Evolutionary conservation across 1,140 invertebrate species (phyloP).

Genomic region (Micrasema minimum): DNA sequence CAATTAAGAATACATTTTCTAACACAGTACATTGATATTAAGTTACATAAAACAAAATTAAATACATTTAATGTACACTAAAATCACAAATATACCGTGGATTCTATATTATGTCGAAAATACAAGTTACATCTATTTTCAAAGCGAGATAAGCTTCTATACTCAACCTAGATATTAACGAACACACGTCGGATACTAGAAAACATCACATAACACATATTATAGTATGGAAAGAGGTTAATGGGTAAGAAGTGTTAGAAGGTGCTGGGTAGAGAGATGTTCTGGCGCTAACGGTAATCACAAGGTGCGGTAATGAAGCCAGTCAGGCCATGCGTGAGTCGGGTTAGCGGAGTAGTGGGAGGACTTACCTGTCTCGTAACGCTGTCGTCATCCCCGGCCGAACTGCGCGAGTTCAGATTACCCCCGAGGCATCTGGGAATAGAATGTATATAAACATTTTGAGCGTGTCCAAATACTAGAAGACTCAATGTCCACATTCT

Average conservation of each 20-base stretch:
- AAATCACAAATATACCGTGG: too few species aligned
- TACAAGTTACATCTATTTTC: background rate
- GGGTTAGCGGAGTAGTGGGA: background rate
- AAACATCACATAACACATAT: constrained; percentile 35
- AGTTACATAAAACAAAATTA: too few species aligned
- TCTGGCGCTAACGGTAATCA: constrained; percentile 17
- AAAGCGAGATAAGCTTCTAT: background rate
- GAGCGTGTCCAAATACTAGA: too few species aligned
- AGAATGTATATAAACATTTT: too few species aligned
- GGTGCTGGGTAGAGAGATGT: constrained; percentile 2
- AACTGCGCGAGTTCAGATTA: constrained; percentile 68
- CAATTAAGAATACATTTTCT: too few species aligned
- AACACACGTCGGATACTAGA: constrained; percentile 4
- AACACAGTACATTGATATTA: too few species aligned
- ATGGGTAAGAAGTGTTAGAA: constrained; percentile 19
- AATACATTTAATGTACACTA: too few species aligned
- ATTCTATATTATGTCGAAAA: too few species aligned
- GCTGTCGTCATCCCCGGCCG: constrained; percentile 74
- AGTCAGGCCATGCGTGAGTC: constrained; percentile 22
- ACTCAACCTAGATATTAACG: background rate
- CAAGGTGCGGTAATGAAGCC: constrained; percentile 38
- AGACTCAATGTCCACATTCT: too few species aligned
- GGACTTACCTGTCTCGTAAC: constrained; percentile 63
- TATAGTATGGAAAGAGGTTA: constrained; percentile 1
- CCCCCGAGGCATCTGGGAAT: constrained; percentile 77